Conservation (phyloP, 2,797 vertebrate species). For the Sternarchorhynchus goeldii region DNA sequence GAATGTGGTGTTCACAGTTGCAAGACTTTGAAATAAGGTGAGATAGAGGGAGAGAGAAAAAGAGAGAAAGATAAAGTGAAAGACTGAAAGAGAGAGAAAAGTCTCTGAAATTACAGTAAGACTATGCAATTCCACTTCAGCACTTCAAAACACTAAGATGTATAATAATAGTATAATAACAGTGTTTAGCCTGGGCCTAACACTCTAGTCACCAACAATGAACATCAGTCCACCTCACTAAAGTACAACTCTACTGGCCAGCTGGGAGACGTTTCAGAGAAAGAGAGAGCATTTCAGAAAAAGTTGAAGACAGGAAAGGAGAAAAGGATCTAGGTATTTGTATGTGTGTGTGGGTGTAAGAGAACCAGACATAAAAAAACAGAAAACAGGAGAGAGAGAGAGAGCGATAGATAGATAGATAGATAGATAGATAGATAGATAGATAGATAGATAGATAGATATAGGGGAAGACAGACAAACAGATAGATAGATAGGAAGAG, state of each 20-base stretch:
- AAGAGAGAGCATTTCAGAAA: not conserved
- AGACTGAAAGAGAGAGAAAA: not conserved
- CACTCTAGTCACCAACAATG: not conserved
- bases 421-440: slow-evolving; percentile 13
- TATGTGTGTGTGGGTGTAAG: not conserved
- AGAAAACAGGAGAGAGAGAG: not conserved
- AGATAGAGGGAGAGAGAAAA: not conserved
- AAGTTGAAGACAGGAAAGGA: not conserved
- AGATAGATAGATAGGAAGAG: slow-evolving; percentile 20
- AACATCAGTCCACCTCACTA: not conserved
- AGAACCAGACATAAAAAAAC: slow-evolving; percentile 46
- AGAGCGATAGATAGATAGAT: slow-evolving; percentile 35
- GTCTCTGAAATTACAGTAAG: not conserved
- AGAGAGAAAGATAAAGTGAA: not conserved
- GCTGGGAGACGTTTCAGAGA: not conserved
- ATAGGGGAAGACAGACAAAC: slow-evolving; percentile 22
- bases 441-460: not conserved
- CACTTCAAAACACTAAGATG: not conserved
- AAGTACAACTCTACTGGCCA: slow-evolving; percentile 7
- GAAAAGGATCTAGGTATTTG: not conserved
- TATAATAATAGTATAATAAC: slow-evolving; percentile 10
- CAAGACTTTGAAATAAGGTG: too few species aligned
- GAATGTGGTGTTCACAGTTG: too few species aligned
- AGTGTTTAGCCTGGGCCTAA: slow-evolving; percentile 9
- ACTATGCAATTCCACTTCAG: not conserved